Base-by-base conservation (phyloP, 2,113 vertebrate genomes). In the Apteryx owenii region DNA sequence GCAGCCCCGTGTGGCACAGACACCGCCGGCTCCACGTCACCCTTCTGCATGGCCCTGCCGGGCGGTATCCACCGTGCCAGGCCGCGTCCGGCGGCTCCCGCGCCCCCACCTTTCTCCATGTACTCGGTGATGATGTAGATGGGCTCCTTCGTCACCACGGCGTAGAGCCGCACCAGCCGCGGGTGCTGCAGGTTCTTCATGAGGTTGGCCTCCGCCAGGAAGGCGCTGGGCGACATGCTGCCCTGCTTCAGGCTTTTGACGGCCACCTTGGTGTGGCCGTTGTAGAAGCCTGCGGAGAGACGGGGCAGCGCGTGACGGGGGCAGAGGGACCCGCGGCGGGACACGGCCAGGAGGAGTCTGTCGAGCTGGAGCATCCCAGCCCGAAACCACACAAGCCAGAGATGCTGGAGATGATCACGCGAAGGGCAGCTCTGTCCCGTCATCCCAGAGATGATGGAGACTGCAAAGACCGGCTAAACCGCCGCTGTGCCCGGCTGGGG, bases 101-200 rank as follows among this genome's bases (percentile, higher is more conserved):
- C 2, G 44, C 36, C 54, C 98, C 97, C 95, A 99, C 99, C 99
- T 29, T 99, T 99, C 97, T 99, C 99, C 99, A 99, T 99, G 98
- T 98, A 99, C 95, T 99, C 99, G 0, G 99, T 99, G 97, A 99
- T 98, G 94, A 99, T 99, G 94, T 98, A 99, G 96, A 99, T 99
- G 66, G 99, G 99, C 95, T 99, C 99, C 97, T 99, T 98, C 3
- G 99, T 99, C 58, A 99, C 99, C 92, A 99, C 99, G 0, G 99
- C 99, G 2, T 99, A 99, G 19, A 99, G 99, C 68, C 99, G 98
- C 72, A 99, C 99, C 42, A 99, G 98, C 70, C 98, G 97, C 0
- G 95, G 78, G 95, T 99, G 99, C 93, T 99, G 99, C 96, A 99
- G 97, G 96, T 98, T 98, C 98, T 99, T 99, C 99, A 99, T 99